A percentile compares a stretch with the other conserved stretches of the same genome.
These are phyloP conservation scores for Agriopis leucophaearia DNA, from an alignment of 2,888 invertebrate species.

Conservation along the genomic window DNA sequence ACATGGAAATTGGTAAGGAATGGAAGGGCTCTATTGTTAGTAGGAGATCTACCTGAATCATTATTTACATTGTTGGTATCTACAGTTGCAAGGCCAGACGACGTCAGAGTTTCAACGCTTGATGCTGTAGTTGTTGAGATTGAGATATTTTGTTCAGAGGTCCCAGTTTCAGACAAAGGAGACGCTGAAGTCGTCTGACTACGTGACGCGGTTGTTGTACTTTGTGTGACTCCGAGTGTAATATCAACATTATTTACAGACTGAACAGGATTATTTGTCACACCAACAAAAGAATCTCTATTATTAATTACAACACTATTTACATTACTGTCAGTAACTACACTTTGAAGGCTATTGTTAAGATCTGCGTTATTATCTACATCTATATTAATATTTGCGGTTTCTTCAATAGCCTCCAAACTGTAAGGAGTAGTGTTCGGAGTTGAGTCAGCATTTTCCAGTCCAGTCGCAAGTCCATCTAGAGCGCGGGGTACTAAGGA, in stretches of 20 bases:
- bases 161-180: conserved; percentile 19
- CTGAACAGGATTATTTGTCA: conserved; percentile 51
- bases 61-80: conserved; percentile 55
- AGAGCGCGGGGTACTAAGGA: conserved; percentile 81
- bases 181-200: conserved; percentile 59
- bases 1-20: conserved; percentile 71
- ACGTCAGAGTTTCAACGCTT: conserved; percentile 50
- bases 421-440: conserved; percentile 81
- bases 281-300: conserved; percentile 52
- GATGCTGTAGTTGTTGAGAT: conserved; percentile 41
- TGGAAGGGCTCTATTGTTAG: conserved; percentile 67
- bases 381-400: conserved; percentile 72
- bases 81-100: conserved; percentile 57
- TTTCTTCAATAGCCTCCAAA: conserved; percentile 82
- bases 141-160: conserved; percentile 36
- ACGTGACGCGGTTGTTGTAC: conserved; percentile 57
- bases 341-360: conserved; percentile 72
- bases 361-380: conserved; percentile 55
- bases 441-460: conserved; percentile 68
- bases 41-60: conserved; percentile 46
- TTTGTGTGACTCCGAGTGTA: conserved; percentile 52
- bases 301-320: conserved; percentile 66
- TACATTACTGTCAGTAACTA: conserved; percentile 64
- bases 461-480: conserved; percentile 67
- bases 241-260: conserved; percentile 70